These are phyloP conservation scores for Heliconius eleuchia DNA, from an alignment of 1,140 invertebrate genomes.

Conservation along the genomic window DNA sequence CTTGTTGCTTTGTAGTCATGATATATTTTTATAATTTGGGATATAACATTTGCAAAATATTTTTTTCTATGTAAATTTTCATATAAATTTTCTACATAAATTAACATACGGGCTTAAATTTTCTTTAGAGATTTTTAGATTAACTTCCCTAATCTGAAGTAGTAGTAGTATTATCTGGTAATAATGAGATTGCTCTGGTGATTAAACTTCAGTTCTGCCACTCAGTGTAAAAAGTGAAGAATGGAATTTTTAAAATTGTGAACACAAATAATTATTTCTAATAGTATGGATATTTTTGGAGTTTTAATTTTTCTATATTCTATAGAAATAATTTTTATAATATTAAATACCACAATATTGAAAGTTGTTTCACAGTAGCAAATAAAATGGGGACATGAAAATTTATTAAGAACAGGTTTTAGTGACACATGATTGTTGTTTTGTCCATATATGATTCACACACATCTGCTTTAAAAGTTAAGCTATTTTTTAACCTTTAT, in stretches of 20 bases:
- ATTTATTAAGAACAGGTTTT: constrained; percentile 9
- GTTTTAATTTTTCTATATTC: neutral
- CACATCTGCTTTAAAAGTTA: neutral
- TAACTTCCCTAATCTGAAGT: neutral
- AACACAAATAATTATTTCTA: too few species aligned
- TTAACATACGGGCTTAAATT: neutral
- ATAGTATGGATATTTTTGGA: neutral
- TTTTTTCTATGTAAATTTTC: too few species aligned
- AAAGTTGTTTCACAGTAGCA: neutral
- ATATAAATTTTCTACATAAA: too few species aligned
- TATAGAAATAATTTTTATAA: neutral
- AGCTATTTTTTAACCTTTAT: neutral
- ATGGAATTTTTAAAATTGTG: too few species aligned
- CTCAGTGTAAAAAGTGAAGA: too few species aligned
- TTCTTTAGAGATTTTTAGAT: neutral
- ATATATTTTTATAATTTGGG: neutral
- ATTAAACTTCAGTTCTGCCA: too few species aligned
- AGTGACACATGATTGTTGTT: constrained; percentile 1
- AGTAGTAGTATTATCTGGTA: neutral
- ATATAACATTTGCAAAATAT: neutral
- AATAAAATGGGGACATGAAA: neutral
- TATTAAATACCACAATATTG: neutral
- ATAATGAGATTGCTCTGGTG: too few species aligned
- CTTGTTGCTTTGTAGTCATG: neutral
- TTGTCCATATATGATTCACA: constrained; percentile 1